Evolutionary conservation across 1,140 invertebrate species (phyloP), one percentile per base, ranked within the genome.

Genomic region (Brachionus koreanus): DNA sequence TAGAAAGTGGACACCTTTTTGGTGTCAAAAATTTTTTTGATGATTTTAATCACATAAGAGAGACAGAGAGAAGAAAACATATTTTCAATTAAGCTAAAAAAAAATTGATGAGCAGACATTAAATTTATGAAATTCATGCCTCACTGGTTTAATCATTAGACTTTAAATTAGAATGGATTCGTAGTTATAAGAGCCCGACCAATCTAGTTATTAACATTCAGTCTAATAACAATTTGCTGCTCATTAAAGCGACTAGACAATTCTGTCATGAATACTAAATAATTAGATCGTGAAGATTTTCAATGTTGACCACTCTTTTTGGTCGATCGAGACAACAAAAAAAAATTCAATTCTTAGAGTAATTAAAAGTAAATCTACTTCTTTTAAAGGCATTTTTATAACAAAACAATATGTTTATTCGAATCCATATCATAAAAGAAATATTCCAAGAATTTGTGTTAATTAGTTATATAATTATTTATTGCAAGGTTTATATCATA

Each of bases 381-480:
- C 29, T 69, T 69, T 69, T 37, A 39, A 69, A 39, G 37, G 29
- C n/a, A 42, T 69, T 69, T 69, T 69, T 42, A 39, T 69, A 19
- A 35, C 29, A 37, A 69, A 69, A 33, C 25, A 37, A 33, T 65
- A 33, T 65, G 65, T 69, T 69, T 69, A 69, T 39, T 39, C 65
- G 37, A 69, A 69, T 37, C 33, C n/a, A 69, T 39, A 39, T 69
- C 37, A 69, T 69, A 35, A 39, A 23, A 69, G 35, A 69, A 69
- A 69, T 39, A 69, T 69, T 69, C 65, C 65, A 69, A 39, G 65
- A 69, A 69, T 69, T 69, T 39, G 16, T 37, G 33, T 69, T 69
- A 69, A 69, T 69, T 69, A 69, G 65, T 39, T 69, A 37, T 39
- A 39, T 39, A 69, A 69, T 69, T 69, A 69, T 74, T 74, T 46